Conservation (phyloP, 2,888 invertebrate genomes). For the Drosophila longiperda region DNA sequence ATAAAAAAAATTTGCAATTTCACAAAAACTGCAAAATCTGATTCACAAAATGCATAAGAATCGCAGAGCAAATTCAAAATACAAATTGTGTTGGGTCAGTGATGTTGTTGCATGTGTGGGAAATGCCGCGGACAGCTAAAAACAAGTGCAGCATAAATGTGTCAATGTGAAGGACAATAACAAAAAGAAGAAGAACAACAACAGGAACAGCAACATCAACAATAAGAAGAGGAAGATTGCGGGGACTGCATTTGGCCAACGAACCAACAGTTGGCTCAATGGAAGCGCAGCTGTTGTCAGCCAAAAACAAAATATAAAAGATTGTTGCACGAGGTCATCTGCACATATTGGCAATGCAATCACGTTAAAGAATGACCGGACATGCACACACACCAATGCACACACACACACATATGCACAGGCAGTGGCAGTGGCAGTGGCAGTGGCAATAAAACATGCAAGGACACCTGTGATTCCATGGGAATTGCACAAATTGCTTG, state of each 20-base stretch:
- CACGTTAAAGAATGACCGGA: slow-evolving; percentile 69
- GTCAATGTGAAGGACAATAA: slow-evolving; percentile 72
- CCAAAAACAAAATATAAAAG: slow-evolving; percentile 20
- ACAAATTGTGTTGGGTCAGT: slow-evolving; percentile 63
- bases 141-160: slow-evolving; percentile 53
- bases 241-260: slow-evolving; percentile 32
- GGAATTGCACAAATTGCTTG: slow-evolving; percentile 48
- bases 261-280: slow-evolving; percentile 44
- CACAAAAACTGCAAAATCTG: not conserved
- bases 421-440: slow-evolving; percentile 5
- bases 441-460: slow-evolving; percentile 20
- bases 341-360: slow-evolving; percentile 49
- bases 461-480: slow-evolving; percentile 49
- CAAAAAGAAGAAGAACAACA: slow-evolving; percentile 6
- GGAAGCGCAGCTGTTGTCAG: slow-evolving; percentile 38
- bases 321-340: slow-evolving; percentile 38
- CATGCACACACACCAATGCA: slow-evolving; percentile 47
- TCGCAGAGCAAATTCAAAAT: not conserved
- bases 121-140: slow-evolving; percentile 29
- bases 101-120: slow-evolving; percentile 44
- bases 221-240: slow-evolving; percentile 10
- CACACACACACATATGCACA: slow-evolving; percentile 9
- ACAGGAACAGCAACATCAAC: not conserved
- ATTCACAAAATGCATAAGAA: not conserved
- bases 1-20: too few species aligned